Percentiles rank a stretch among this genome's conserved stretches.
These are phyloP conservation scores for Spinus olivaceus DNA, from an alignment of 2,797 vertebrate species.

Conservation along the genomic window DNA sequence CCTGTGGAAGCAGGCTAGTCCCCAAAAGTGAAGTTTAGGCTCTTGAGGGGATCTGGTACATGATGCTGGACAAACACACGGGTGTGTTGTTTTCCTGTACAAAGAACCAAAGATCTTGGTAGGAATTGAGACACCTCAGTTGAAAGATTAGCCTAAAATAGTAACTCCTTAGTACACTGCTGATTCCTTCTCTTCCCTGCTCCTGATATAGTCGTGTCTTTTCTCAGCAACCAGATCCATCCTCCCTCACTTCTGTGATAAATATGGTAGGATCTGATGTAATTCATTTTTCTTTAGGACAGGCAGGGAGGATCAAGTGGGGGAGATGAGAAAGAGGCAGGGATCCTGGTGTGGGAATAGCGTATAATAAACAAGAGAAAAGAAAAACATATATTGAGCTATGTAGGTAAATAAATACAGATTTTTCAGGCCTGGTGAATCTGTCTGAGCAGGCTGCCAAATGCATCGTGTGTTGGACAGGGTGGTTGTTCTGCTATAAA, in stretches of 20 bases:
- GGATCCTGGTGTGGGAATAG: background rate
- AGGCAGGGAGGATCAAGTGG: background rate
- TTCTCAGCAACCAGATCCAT: background rate
- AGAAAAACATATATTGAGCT: background rate
- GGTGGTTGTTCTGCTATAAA: background rate
- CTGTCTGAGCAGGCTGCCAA: background rate
- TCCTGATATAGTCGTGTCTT: background rate
- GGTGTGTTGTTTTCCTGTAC: background rate
- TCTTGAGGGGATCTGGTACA: background rate
- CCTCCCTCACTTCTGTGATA: background rate
- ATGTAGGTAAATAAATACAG: background rate
- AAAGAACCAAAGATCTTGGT: background rate
- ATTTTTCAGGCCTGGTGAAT: background rate
- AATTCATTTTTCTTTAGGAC: background rate
- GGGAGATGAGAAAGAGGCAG: background rate
- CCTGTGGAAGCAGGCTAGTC: background rate
- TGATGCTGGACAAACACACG: background rate
- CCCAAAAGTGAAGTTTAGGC: background rate
- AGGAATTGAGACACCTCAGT: background rate
- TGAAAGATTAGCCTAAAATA: conserved; percentile 9
- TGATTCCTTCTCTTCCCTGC: background rate
- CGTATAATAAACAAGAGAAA: background rate
- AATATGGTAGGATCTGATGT: background rate
- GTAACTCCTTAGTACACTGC: background rate
- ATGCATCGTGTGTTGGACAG: background rate